Conservation (phyloP, 2,888 invertebrate species). For the Achlya flavicornis region DNA sequence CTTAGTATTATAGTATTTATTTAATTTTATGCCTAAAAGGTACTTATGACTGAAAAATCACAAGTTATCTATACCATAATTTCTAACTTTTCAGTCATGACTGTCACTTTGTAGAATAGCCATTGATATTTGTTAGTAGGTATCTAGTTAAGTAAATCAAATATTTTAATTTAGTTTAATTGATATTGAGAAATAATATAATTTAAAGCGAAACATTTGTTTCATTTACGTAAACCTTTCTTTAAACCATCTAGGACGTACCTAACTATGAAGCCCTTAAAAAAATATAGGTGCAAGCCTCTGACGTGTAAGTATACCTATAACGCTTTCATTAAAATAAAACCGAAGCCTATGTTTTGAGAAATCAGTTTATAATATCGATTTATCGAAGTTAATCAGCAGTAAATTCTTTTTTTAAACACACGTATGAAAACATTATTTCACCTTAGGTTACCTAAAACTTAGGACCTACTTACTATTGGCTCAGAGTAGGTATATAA, state of each 20-base stretch:
- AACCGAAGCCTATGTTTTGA: no score
- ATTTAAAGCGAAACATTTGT: neutral
- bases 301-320: no score
- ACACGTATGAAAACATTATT: no score
- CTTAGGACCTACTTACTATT: no score
- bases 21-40: constrained; percentile 11
- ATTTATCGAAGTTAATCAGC: no score
- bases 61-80: constrained; percentile 39
- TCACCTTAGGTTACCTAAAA: no score
- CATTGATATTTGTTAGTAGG: constrained; percentile 15
- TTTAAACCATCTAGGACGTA: neutral
- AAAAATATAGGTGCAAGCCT: no score
- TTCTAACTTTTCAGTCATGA: constrained; percentile 78
- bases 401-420: no score
- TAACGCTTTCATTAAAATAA: no score
- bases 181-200: neutral
- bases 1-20: constrained; percentile 14
- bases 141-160: constrained; percentile 14
- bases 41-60: constrained; percentile 82
- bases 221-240: neutral
- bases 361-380: no score
- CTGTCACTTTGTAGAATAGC: constrained; percentile 45
- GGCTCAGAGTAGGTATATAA: no score
- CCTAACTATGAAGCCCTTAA: no score
- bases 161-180: neutral